Base-by-base conservation (phyloP, 1,140 invertebrate species). In the Drosophila ohnishii region DNA sequence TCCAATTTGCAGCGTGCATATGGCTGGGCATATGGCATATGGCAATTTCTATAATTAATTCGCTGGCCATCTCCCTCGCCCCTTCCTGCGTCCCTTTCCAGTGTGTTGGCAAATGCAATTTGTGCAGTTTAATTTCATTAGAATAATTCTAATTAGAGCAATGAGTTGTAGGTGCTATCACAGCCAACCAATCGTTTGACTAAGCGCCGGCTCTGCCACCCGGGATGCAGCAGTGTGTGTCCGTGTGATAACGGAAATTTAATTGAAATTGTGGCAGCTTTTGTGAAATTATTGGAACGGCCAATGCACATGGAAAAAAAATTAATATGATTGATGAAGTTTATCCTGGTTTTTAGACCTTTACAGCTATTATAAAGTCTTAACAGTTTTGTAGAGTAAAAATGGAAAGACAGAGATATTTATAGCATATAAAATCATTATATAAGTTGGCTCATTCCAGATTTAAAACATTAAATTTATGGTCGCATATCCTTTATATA, bases 61-160 rank as follows among this genome's bases (percentile, higher is more conserved):
- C 35, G 14, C 42, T 22, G 50, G 44, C 58, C 62, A 55, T 48
- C 47, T 28, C 58, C 22, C 28, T 5, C 34, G 10, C 53, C 25
- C 51, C 28, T 19, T 11, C 34, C 25, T 13, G 34, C 14, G 10
- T 39, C 42, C 50, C 14, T 2, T 0, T 19, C 9, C 34, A 2
- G 22, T 47, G 37, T 14, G 47, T 30, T 48, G n/a, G 30, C 63
- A 71, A 70, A 71, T 71, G 73, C 61, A 85, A 80, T 85, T 77
- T 85, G 74, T 63, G 80, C 85, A 89, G 84, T 90, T 90, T 90
- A 90, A 90, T 90, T 90, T 90, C 87, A 90, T 90, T 90, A 90
- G 87, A 82, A 90, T 90, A 88, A 90, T 90, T 90, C 88, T 90
- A 90, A 90, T 90, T 90, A 90, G 83, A 78, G 76, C 78, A 76